Conservation (phyloP, 2,888 invertebrate genomes). For the Cepaea hortensis region DNA sequence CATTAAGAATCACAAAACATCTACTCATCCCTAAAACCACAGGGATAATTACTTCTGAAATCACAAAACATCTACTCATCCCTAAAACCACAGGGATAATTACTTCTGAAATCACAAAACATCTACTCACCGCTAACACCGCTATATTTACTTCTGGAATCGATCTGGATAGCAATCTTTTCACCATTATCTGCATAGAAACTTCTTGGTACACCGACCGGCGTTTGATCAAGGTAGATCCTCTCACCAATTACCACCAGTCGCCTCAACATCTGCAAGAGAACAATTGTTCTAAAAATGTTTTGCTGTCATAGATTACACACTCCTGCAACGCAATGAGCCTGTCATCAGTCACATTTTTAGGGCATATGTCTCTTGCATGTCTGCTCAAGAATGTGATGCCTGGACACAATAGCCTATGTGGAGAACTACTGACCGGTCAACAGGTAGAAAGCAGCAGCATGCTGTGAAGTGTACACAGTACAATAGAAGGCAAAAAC, state of each 20-base stretch:
- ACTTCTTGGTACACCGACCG: conserved; percentile 20
- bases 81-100: background rate
- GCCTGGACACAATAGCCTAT: background rate
- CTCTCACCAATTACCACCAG: conserved; percentile 54
- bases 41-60: background rate
- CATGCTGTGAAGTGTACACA: no score
- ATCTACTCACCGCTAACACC: conserved; percentile 35
- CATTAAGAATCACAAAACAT: background rate
- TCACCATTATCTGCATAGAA: conserved; percentile 49
- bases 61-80: background rate
- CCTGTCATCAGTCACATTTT: background rate
- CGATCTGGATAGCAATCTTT: conserved; percentile 21
- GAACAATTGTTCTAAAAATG: background rate
- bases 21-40: background rate
- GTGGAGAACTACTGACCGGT: background rate
- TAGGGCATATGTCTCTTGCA: background rate
- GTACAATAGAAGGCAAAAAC: no score
- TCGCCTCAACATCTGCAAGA: conserved; percentile 58
- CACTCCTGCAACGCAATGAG: background rate
- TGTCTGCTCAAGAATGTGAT: background rate
- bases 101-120: background rate
- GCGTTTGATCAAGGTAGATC: conserved; percentile 56
- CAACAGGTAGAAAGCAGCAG: background rate
- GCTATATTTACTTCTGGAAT: background rate
- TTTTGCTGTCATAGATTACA: background rate